Base-by-base conservation (phyloP, 2,113 vertebrate genomes). In the Cyphomyrus plagiostoma region DNA sequence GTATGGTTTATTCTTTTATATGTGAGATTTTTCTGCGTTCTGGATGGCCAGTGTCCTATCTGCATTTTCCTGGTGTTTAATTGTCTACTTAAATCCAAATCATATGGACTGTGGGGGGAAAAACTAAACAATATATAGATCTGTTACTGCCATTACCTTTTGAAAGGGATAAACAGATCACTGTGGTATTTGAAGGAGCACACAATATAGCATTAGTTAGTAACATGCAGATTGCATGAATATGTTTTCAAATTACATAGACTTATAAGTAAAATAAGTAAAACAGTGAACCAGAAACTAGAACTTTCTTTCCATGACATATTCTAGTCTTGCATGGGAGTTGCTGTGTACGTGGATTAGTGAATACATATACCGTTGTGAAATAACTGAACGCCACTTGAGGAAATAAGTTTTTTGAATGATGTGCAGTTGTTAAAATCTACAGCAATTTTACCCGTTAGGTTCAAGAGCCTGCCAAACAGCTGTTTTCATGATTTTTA, bases 351-450 rank as follows among this genome's bases (percentile, higher is more conserved):
- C n/a, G 42, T 77, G 13, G 70, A 77, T 42, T 77, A 77, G 35
- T 35, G 26, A 42, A 77, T 77, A 17, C 35, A 42, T 77, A 42
- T 19, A 19, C 10, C 82, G 1, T 11, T 49, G 10, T 49, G 82
- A 85, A 85, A 85, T 85, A n/a, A 48, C 46, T 52, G 50, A 3
- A 15, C 50, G 15, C 50, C 50, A 52, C 50, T 52, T 15, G 50
- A 52, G 50, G 46, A 85, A 85, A 85, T 85, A n/a, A n/a, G 23
- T 87, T 77, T 90, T 90, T 5, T 45, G 30, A 87, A 90, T 53
- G 45, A 19, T 56, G 39, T 90, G 48, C 62, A 77, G 53, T 87
- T 87, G 53, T 45, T 21, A 35, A 46, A 52, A 80, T 30, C 17
- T 39, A 83, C 1, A 13, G 9, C 26, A 35, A 87, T 77, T 53